Base-by-base conservation (phyloP, 1,140 invertebrate genomes). In the Pseudachorutes palmiensis region DNA sequence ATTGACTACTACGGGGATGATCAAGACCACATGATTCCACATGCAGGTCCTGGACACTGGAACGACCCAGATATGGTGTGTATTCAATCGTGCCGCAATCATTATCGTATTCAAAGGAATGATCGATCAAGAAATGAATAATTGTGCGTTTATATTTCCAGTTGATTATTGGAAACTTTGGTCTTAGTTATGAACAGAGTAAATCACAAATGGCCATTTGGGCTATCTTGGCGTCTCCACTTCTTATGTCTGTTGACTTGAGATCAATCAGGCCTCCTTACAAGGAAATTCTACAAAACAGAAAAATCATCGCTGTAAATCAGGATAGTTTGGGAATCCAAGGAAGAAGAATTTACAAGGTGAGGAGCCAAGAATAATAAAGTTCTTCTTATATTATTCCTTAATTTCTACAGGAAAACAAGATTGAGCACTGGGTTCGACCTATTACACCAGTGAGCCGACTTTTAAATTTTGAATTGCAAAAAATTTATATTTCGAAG, bases 61-160 rank as follows among this genome's bases (percentile, higher is more conserved):
- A 97, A 98, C 79, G 95, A 98, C 81, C 95, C 96, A 12, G 96
- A 98, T 76, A 97, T 97, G 95, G 91, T n/a, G n/a, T n/a, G n/a
- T n/a, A n/a, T n/a, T n/a, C n/a, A n/a, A n/a, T n/a, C n/a, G n/a
- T n/a, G n/a, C n/a, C n/a, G n/a, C n/a, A n/a, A n/a, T n/a, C n/a
- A n/a, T n/a, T n/a, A n/a, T n/a, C n/a, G n/a, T n/a, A n/a, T n/a
- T n/a, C n/a, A n/a, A n/a, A n/a, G n/a, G n/a, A n/a, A n/a, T n/a
- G n/a, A n/a, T n/a, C n/a, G n/a, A n/a, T n/a, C n/a, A n/a, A n/a
- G n/a, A n/a, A n/a, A n/a, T n/a, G n/a, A n/a, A n/a, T n/a, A n/a
- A n/a, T n/a, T n/a, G n/a, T n/a, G n/a, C 14, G 29, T 49, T 60
- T 5, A 19, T 31, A 48, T 9, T 2, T 16, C 33, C 32, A 74